Percentiles rank a stretch among this genome's conserved stretches.
Evolutionary conservation across 2,888 invertebrate species (phyloP).

Genomic region (Itoplectis maculator): DNA sequence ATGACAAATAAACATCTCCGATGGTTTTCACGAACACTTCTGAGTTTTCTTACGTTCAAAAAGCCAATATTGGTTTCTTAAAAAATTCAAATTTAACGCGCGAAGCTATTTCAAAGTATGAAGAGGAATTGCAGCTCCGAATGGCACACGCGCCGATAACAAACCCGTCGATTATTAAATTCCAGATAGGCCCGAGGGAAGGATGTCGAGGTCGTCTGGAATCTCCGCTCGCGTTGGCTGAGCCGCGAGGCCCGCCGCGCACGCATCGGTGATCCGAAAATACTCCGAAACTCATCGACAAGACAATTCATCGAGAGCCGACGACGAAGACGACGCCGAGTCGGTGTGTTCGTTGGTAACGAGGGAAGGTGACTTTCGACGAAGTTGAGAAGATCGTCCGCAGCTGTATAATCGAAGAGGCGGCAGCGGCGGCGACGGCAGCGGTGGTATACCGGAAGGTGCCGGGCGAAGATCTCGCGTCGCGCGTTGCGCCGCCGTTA

Average conservation of each 20-base stretch:
- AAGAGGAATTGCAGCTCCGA: not conserved
- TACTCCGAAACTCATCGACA: not conserved
- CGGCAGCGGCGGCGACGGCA: too few species aligned
- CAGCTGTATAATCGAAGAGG: too few species aligned
- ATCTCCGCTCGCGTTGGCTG: not conserved
- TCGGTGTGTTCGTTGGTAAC: not conserved
- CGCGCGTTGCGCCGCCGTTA: conserved; percentile 30
- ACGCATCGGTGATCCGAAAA: not conserved
- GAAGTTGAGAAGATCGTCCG: not conserved
- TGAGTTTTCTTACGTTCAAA: not conserved
- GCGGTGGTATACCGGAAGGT: conserved; percentile 4
- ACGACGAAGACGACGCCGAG: too few species aligned
- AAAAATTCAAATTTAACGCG: not conserved
- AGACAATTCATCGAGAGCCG: not conserved
- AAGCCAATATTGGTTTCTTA: too few species aligned
- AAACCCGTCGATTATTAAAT: not conserved
- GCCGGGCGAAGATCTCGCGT: conserved; percentile 9
- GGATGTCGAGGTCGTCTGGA: conserved; percentile 7
- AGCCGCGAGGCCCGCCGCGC: not conserved
- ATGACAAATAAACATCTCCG: too few species aligned
- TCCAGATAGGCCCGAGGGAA: not conserved
- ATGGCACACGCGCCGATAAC: not conserved
- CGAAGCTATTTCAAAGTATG: not conserved
- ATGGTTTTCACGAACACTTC: too few species aligned
- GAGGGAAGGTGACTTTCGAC: not conserved